Base-by-base conservation (phyloP, 2,113 vertebrate species). In the Holacanthus passer region DNA sequence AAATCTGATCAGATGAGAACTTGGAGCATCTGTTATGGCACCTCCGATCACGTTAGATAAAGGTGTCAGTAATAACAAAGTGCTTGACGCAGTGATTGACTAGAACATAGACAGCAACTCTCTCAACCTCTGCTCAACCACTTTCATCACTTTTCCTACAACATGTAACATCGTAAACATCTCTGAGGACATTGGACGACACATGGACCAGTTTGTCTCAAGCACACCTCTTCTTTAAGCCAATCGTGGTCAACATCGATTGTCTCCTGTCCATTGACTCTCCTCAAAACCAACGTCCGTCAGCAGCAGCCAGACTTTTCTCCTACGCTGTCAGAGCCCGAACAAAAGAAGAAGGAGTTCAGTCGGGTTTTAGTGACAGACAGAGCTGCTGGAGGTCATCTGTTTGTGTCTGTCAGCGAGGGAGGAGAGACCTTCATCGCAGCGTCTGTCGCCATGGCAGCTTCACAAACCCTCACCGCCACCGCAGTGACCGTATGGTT, bases 371-470 rank as follows among this genome's bases (percentile, higher is more conserved):
- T 13, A 53, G 29, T 17, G 62, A 64, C 32, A 80, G 48, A 53
- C 39, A 7, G 11, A 16, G 5, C 64, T 22, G 55, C 24, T 53
- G 1, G 43, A 72, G 68, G 35, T 22, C 43, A 3, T 50, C 47
- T 64, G 39, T 12, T 22, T 50, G 16, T 84, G 6, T 73, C 43
- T 10, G 65, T 16, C 8, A 20, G 7, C 67, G 66, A 67, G 2
- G 52, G 39, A 24, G 43, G 43, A 58, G 6, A 7, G 16, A 41
- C 31, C 22, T 22, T 70, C 45, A 32, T 17, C 14, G 17, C 37
- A 19, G 58, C 8, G 37, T 73, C 75, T 73, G 72, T 73, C 6
- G 20, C 56, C 68, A 62, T 74, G 62, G 62, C 55, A 70, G 31
- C 79, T 65, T 43, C 48, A 55, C 35, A 64, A 68, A 67, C 66